phyloP scores from a whole-genome alignment of 2,113 vertebrate genomes.

The Centropristis striata region DNA sequence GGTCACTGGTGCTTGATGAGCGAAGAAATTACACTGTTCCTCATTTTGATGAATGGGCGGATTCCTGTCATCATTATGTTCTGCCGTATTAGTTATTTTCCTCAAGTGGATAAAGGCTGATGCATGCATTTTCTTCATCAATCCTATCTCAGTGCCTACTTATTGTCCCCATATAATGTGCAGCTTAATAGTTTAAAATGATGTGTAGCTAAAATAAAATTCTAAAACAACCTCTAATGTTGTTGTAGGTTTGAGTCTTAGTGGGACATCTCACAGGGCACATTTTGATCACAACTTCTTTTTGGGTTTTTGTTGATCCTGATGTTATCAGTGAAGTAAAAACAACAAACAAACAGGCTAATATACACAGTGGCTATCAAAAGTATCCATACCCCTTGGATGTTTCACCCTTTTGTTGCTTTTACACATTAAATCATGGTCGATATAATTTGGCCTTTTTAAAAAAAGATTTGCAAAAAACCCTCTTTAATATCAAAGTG shows the following conservation, averaged over 20 bases:
- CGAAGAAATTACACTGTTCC: conserved; percentile 56
- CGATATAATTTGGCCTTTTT: no score
- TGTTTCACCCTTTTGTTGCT: no score
- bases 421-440: no score
- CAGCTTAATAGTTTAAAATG: conserved; percentile 4
- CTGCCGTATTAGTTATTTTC: conserved; percentile 63
- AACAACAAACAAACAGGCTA: no score
- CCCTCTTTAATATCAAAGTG: no score
- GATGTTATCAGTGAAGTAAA: no score
- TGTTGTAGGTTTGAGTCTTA: neutral
- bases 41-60: conserved; percentile 66
- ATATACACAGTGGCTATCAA: no score
- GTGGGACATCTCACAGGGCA: neutral
- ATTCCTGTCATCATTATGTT: conserved; percentile 63
- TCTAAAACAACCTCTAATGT: neutral
- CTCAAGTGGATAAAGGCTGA: conserved; percentile 64
- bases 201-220: conserved; percentile 18
- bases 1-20: conserved; percentile 71
- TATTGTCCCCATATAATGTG: conserved; percentile 24
- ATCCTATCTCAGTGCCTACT: conserved; percentile 22
- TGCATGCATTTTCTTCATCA: conserved; percentile 40
- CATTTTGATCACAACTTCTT: neutral
- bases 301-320: neutral
- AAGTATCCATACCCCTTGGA: no score
- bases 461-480: no score